Evolutionary conservation across 1,140 invertebrate genomes (phyloP).

Genomic region (Sitodiplosis mosellana): DNA sequence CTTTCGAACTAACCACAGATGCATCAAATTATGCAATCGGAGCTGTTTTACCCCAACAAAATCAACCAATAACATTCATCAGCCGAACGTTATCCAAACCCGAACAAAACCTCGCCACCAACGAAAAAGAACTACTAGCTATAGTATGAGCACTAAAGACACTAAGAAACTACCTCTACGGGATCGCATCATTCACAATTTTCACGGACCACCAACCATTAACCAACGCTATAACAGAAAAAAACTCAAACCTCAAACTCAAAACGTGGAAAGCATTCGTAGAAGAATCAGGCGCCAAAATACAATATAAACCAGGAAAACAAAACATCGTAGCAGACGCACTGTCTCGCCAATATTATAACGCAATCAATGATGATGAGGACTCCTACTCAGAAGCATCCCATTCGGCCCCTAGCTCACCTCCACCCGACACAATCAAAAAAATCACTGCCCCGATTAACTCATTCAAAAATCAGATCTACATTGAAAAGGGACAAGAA

Average conservation of each 20-base stretch:
- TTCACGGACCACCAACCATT: constrained; percentile 30
- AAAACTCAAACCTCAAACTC: constrained; percentile 20
- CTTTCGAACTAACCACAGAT: constrained; percentile 12
- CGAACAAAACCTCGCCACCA: constrained; percentile 27
- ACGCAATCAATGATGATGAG: too few relatives aligned
- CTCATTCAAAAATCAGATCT: too few relatives aligned
- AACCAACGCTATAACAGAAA: constrained; percentile 26
- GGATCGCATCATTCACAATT: constrained; percentile 19
- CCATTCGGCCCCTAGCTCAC: too few relatives aligned
- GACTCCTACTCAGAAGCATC: too few relatives aligned
- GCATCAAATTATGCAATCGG: constrained; percentile 13
- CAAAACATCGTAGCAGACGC: constrained; percentile 9
- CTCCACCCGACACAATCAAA: too few relatives aligned
- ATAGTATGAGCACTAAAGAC: constrained; percentile 27
- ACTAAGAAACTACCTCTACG: constrained; percentile 24
- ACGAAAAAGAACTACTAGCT: constrained; percentile 28
- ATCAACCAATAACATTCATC: constrained; percentile 18
- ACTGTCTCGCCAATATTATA: constrained; percentile 7
- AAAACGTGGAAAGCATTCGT: constrained; percentile 27
- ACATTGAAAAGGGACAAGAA: too few relatives aligned
- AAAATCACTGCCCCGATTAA: too few relatives aligned
- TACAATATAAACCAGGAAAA: constrained; percentile 5
- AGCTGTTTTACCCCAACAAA: constrained; percentile 12
- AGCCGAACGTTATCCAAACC: constrained; percentile 19
- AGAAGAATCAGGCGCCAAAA: constrained; percentile 19